Evolutionary conservation across 2,888 invertebrate genomes (phyloP).

Genomic region (Apodemia duryi): DNA sequence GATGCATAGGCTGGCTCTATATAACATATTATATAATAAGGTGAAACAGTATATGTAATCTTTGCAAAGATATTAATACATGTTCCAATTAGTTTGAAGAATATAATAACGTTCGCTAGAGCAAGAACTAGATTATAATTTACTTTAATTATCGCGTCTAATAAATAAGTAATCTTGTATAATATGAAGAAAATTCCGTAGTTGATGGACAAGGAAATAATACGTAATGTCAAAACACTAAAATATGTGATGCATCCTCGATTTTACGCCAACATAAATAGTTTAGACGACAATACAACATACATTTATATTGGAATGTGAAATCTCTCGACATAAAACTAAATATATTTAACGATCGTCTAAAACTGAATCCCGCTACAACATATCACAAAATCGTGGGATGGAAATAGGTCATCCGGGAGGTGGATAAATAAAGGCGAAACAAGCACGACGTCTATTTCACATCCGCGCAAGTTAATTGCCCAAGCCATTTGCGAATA

Average conservation of each 20-base stretch:
- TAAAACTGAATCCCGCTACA: conserved; percentile 40
- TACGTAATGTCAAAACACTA: neutral
- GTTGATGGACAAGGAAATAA: neutral
- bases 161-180: neutral
- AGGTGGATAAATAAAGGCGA: conserved; percentile 41
- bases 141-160: neutral
- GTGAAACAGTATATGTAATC: too few relatives aligned
- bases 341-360: conserved; percentile 12
- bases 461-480: conserved; percentile 34
- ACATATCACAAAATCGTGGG: conserved; percentile 41
- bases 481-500: neutral
- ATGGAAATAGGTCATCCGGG: conserved; percentile 52
- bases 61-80: too few relatives aligned
- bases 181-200: neutral
- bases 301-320: conserved; percentile 9
- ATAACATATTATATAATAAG: too few relatives aligned
- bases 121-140: too few relatives aligned
- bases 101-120: too few relatives aligned
- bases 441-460: conserved; percentile 15
- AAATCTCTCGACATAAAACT: conserved; percentile 11
- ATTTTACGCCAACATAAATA: neutral
- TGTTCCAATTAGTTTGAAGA: too few relatives aligned
- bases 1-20: too few relatives aligned
- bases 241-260: neutral
- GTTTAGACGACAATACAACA: conserved; percentile 2